Evolutionary conservation across 2,113 vertebrate genomes (phyloP).

Genomic region (Festucalex cinctus): DNA sequence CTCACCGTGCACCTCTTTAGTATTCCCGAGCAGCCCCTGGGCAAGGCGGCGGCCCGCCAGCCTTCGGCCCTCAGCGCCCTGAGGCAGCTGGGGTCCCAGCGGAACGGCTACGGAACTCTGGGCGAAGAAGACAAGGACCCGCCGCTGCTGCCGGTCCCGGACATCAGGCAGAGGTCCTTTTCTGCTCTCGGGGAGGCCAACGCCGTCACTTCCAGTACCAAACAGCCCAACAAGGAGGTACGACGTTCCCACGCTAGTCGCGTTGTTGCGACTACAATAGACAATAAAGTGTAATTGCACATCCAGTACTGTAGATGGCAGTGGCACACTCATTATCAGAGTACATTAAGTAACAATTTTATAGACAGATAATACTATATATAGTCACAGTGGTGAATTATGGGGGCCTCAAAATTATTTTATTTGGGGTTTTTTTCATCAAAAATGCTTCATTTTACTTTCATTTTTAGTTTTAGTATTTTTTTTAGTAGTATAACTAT

Average conservation of each 20-base stretch:
- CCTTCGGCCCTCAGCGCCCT: conserved; percentile 7
- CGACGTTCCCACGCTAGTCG: not conserved
- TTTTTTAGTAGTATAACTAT: too few species aligned
- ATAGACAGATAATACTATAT: too few species aligned
- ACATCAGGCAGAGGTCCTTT: conserved; percentile 61
- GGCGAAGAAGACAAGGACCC: conserved; percentile 68
- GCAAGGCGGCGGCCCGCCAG: conserved; percentile 19
- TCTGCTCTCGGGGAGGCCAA: conserved; percentile 64
- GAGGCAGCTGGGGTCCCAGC: conserved; percentile 56
- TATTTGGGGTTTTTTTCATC: too few species aligned
- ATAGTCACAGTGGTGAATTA: too few species aligned
- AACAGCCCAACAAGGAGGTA: conserved; percentile 32
- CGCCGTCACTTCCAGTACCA: conserved; percentile 62
- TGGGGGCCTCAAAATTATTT: too few species aligned
- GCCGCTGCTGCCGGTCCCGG: conserved; percentile 23
- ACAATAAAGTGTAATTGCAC: too few species aligned
- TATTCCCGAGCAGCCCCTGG: conserved; percentile 85
- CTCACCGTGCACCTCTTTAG: conserved; percentile 86
- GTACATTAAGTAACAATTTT: too few species aligned
- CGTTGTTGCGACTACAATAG: too few species aligned
- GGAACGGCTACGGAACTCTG: conserved; percentile 73
- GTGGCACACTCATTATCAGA: too few species aligned
- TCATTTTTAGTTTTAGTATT: too few species aligned
- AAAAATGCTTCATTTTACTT: too few species aligned
- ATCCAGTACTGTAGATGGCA: too few species aligned